phyloP scores from a whole-genome alignment of 2,797 vertebrate genomes.

The Betta splendens region DNA sequence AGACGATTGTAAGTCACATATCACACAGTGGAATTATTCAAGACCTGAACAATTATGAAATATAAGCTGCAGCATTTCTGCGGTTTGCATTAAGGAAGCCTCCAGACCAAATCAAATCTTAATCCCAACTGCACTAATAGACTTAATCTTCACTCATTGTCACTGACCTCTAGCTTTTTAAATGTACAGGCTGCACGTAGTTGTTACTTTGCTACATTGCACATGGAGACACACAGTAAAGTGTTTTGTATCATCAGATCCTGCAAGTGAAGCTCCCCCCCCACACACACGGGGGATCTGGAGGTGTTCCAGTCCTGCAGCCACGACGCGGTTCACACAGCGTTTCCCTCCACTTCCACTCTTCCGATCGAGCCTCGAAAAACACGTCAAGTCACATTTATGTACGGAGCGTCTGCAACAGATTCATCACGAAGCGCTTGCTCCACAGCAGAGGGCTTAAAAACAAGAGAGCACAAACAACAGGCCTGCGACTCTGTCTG shows the following conservation, averaged over 20 bases:
- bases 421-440: conserved; percentile 40
- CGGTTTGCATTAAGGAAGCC: too few relatives aligned
- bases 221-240: neutral
- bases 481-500: conserved; percentile 1
- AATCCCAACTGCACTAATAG: too few relatives aligned
- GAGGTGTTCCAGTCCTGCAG: conserved; percentile 40
- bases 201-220: too few relatives aligned
- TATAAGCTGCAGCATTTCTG: too few relatives aligned
- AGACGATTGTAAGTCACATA: neutral
- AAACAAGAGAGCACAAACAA: conserved; percentile 36
- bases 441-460: conserved; percentile 44
- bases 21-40: neutral
- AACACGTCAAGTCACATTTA: conserved; percentile 49
- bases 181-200: too few relatives aligned
- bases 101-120: too few relatives aligned
- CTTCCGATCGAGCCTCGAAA: conserved; percentile 21
- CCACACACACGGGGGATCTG: conserved; percentile 38
- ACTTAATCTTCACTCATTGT: too few relatives aligned
- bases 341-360: conserved; percentile 27
- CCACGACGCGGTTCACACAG: conserved; percentile 52
- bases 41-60: too few relatives aligned
- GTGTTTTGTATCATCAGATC: conserved; percentile 6
- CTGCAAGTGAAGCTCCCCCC: conserved; percentile 12
- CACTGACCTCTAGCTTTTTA: too few relatives aligned
- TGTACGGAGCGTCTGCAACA: conserved; percentile 39